phyloP scores from a whole-genome alignment of 2,797 vertebrate genomes.

The Hapalemur alaotrensis region DNA sequence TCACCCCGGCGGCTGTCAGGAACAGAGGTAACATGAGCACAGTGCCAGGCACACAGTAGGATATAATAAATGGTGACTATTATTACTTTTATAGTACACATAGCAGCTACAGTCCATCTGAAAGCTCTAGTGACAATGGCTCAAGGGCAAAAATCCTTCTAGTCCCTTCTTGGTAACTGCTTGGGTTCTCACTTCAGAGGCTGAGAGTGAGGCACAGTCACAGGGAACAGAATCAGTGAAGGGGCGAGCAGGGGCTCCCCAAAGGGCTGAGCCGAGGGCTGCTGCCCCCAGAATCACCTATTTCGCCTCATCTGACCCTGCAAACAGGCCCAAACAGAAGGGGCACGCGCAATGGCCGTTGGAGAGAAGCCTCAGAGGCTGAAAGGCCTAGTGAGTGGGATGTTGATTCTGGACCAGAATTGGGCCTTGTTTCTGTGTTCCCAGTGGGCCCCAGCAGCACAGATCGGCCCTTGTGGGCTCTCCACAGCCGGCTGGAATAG shows the following conservation, averaged over 20 bases:
- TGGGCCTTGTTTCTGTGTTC: not conserved
- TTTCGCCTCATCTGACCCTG: slow-evolving; percentile 39
- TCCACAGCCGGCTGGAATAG: not conserved
- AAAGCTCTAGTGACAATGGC: not conserved
- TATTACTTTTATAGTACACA: not conserved
- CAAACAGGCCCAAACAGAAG: slow-evolving; percentile 26
- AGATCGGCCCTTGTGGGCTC: slow-evolving; percentile 50
- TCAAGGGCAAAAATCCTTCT: not conserved
- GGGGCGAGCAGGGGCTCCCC: not conserved
- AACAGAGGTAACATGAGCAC: not conserved
- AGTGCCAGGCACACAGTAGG: not conserved
- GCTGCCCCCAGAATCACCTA: not conserved
- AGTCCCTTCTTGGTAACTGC: not conserved
- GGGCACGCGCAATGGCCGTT: not conserved
- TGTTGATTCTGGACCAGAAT: slow-evolving; percentile 46
- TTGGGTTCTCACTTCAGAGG: slow-evolving; percentile 29
- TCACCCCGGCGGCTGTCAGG: not conserved
- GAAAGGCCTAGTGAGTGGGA: not conserved
- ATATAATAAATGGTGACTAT: not conserved
- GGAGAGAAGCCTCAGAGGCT: not conserved
- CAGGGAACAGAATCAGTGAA: not conserved
- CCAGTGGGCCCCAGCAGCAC: slow-evolving; percentile 27
- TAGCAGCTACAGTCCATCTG: not conserved
- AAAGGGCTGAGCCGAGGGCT: not conserved
- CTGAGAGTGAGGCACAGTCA: not conserved